Evolutionary conservation across 2,797 vertebrate genomes (phyloP).

Genomic region (Ctenosaura bakeri): DNA sequence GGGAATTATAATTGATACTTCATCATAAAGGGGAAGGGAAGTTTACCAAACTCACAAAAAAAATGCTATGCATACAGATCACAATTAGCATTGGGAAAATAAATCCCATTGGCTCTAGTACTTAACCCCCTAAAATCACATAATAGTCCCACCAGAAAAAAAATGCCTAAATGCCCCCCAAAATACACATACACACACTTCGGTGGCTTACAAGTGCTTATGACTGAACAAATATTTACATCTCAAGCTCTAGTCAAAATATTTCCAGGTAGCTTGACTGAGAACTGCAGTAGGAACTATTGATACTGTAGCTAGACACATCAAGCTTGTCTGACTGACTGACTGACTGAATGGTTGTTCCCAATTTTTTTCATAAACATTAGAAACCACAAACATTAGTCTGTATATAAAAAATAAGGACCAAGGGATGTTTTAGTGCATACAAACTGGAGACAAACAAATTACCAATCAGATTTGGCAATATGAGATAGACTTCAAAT

Average conservation of each 20-base stretch:
- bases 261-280: background rate
- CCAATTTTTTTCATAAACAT: background rate
- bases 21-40: too few relatives aligned
- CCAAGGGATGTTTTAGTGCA: background rate
- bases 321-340: background rate
- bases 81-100: background rate
- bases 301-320: constrained; percentile 19
- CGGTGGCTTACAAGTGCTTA: background rate
- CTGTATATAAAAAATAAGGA: background rate
- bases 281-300: background rate
- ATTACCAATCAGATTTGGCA: background rate
- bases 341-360: background rate
- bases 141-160: background rate
- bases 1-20: too few relatives aligned
- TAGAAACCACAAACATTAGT: constrained; percentile 32
- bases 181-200: background rate
- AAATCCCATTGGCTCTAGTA: background rate
- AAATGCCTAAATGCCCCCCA: background rate
- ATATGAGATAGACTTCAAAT: background rate
- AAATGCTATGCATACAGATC: background rate
- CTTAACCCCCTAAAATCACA: background rate
- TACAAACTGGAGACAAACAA: background rate
- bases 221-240: background rate
- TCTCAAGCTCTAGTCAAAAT: background rate
- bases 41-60: background rate